These are phyloP conservation scores for Irena cyanogastra DNA, from an alignment of 2,113 vertebrate genomes.

Conservation along the genomic window DNA sequence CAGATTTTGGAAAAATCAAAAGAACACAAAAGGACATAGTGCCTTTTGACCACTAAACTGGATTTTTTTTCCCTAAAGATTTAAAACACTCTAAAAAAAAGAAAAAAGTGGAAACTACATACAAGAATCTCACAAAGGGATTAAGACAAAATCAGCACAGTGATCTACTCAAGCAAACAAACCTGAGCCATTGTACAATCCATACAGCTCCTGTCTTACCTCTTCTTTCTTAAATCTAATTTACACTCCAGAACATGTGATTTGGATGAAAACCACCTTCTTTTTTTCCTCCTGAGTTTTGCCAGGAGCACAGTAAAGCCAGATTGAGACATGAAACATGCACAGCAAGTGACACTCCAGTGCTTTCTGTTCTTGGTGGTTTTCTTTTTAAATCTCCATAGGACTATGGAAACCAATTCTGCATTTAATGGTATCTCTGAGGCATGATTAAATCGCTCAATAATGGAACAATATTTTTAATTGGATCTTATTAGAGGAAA, in stretches of 20 bases:
- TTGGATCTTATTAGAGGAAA: not conserved
- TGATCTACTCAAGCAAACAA: not conserved
- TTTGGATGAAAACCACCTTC: not conserved
- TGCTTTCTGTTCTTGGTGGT: not conserved
- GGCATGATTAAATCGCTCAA: not conserved
- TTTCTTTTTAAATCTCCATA: not conserved
- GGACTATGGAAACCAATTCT: not conserved
- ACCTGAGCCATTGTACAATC: not conserved
- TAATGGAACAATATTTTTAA: constrained; percentile 1
- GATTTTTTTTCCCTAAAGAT: not conserved
- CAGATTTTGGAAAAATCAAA: not conserved
- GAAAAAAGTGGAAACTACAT: not conserved
- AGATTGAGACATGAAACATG: not conserved
- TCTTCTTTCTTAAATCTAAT: not conserved
- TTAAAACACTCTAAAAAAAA: not conserved
- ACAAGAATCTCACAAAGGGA: not conserved
- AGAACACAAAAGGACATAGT: not conserved
- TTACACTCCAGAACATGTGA: not conserved
- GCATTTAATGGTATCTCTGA: constrained; percentile 20
- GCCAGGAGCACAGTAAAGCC: not conserved
- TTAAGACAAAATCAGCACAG: not conserved
- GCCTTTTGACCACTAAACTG: not conserved
- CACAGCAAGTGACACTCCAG: not conserved
- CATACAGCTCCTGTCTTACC: not conserved
- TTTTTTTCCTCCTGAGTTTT: not conserved